Conservation (phyloP, 2,113 vertebrate species). For the Thinocorus orbignyianus region DNA sequence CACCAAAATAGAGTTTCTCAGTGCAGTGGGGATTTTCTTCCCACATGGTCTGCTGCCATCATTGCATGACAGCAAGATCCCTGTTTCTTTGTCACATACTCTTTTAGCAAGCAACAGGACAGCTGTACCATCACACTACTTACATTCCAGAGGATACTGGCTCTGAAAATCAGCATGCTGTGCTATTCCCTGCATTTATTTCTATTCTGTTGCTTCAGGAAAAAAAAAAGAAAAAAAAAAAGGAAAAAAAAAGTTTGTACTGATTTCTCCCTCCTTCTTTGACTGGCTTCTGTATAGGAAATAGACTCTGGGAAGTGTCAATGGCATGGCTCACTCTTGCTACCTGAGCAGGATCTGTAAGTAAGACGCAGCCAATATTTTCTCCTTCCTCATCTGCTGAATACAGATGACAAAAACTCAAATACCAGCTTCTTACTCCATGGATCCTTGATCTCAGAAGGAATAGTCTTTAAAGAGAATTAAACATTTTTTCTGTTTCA, state of each 20-base stretch:
- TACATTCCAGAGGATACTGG: not conserved
- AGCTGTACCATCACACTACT: not conserved
- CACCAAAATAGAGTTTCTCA: not conserved
- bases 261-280: not conserved
- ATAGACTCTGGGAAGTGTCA: not conserved
- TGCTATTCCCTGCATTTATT: not conserved
- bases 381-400: not conserved
- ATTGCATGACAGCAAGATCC: not conserved
- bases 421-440: not conserved
- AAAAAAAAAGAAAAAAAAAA: not conserved
- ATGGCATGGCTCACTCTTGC: not conserved
- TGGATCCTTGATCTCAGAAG: not conserved
- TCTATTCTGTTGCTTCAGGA: not conserved
- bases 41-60: not conserved
- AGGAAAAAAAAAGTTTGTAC: not conserved
- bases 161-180: not conserved
- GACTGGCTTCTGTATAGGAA: not conserved
- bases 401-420: not conserved
- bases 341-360: not conserved
- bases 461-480: not conserved
- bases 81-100: not conserved
- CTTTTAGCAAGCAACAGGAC: not conserved
- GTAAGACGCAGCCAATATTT: not conserved
- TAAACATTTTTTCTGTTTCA: not conserved
- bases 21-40: not conserved